Conservation (phyloP, 2,113 vertebrate species). For the Chlorodrepanis virens region DNA sequence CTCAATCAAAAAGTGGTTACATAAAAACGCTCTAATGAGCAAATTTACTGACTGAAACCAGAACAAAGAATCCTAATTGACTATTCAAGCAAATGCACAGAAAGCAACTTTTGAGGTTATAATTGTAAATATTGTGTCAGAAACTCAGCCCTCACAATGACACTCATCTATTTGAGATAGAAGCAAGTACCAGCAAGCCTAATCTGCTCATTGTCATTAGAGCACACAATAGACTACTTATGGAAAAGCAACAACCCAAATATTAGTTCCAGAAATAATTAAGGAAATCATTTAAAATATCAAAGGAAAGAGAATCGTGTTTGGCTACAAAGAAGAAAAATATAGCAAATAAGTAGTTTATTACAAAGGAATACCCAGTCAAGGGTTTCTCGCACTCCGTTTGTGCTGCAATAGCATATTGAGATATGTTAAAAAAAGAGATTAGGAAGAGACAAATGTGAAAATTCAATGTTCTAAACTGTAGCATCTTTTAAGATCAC, state of each 20-base stretch:
- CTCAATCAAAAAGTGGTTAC: not conserved
- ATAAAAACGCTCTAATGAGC: not conserved
- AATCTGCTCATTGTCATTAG: conserved; percentile 7
- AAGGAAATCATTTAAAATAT: not conserved
- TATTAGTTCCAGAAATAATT: conserved; percentile 1
- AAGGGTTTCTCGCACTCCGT: not conserved
- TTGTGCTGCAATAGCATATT: not conserved
- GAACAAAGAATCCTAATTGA: conserved; percentile 10
- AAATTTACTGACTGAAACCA: conserved; percentile 3
- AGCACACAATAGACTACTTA: not conserved
- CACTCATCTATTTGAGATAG: not conserved
- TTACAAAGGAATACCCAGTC: not conserved
- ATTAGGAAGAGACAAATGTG: not conserved
- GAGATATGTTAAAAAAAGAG: not conserved
- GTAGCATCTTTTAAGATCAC: not conserved
- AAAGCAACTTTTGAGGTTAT: conserved; percentile 6
- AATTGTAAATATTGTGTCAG: conserved; percentile 46
- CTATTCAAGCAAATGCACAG: conserved; percentile 11
- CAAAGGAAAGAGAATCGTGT: not conserved
- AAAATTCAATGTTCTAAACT: not conserved
- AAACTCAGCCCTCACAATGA: not conserved
- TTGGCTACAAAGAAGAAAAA: not conserved
- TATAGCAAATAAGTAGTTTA: not conserved
- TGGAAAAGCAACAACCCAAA: not conserved
- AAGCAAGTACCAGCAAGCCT: not conserved